phyloP scores from a whole-genome alignment of 2,113 vertebrate species.

The Neomonachus schauinslandi region DNA sequence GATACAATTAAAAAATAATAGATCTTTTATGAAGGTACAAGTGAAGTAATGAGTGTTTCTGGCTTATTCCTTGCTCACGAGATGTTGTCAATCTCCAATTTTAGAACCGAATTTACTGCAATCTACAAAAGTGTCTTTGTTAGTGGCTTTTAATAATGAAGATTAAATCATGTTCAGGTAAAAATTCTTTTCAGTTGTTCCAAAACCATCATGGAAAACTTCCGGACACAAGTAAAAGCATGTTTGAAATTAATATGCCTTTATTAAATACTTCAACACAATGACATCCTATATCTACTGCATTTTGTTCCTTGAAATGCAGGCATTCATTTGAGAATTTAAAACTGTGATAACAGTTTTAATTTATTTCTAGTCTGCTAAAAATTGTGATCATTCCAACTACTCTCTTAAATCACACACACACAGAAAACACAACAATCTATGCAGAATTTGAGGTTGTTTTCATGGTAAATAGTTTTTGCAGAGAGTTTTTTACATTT shows the following conservation, averaged over 20 bases:
- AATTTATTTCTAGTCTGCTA: background rate
- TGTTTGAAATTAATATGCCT: background rate
- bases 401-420: background rate
- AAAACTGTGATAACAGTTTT: background rate
- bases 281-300: background rate
- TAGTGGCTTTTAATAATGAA: slow-evolving; percentile 5
- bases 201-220: background rate
- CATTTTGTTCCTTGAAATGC: background rate
- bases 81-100: background rate
- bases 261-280: slow-evolving; percentile 6
- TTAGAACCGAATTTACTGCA: background rate
- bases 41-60: background rate
- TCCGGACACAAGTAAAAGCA: background rate
- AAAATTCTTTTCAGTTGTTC: background rate
- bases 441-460: background rate
- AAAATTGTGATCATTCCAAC: background rate
- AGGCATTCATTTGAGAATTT: slow-evolving; percentile 13
- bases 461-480: background rate
- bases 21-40: background rate
- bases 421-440: background rate
- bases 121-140: background rate
- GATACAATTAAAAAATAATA: background rate
- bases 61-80: background rate
- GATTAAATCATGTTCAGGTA: background rate
- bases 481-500: background rate